A percentile compares a stretch with the other conserved stretches of the same genome.
Evolutionary conservation across 2,797 vertebrate species (phyloP).

Genomic region (Taeniopygia guttata): DNA sequence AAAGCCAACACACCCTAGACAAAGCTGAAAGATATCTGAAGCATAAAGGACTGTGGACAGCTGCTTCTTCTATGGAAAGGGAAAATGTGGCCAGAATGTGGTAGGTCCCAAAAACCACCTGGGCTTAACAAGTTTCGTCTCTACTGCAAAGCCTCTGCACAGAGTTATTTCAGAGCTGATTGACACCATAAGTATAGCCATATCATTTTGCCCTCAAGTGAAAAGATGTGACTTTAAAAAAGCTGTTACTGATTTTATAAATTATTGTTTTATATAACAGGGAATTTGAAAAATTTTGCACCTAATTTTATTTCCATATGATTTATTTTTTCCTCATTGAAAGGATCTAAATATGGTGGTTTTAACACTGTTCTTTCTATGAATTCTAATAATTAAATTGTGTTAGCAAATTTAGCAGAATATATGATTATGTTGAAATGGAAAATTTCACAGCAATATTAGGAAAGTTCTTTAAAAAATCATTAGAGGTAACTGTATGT

Average conservation of each 20-base stretch:
- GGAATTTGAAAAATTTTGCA: not conserved
- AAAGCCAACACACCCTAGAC: not conserved
- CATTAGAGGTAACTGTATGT: rapidly evolving
- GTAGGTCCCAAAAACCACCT: not conserved
- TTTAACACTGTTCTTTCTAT: not conserved
- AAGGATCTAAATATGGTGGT: not conserved
- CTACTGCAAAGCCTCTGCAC: not conserved
- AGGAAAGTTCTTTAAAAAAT: not conserved
- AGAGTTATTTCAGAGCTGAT: not conserved
- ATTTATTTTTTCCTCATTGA: not conserved
- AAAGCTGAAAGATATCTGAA: not conserved
- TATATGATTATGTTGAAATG: not conserved
- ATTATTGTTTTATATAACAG: not conserved
- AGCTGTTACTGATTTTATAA: not conserved
- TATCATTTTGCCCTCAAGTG: not conserved
- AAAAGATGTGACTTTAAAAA: not conserved
- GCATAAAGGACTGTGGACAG: not conserved
- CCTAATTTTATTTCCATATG: not conserved
- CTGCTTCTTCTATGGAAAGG: rapidly evolving
- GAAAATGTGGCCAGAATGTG: not conserved
- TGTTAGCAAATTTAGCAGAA: not conserved
- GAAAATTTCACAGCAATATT: not conserved
- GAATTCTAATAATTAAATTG: not conserved
- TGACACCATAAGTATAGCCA: not conserved
- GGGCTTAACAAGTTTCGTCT: not conserved